phyloP scores from a whole-genome alignment of 2,797 vertebrate species.

The Pangasius djambal region DNA sequence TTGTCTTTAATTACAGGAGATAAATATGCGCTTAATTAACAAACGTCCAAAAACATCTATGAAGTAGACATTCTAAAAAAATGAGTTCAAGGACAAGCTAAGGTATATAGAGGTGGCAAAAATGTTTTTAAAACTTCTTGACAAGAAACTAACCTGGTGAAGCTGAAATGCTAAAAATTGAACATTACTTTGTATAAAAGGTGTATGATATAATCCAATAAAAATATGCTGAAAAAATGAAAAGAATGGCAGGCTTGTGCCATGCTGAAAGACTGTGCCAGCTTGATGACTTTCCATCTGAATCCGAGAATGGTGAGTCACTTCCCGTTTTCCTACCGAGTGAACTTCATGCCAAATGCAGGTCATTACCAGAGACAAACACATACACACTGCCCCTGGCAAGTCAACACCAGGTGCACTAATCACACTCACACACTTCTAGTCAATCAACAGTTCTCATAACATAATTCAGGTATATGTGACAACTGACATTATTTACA shows the following conservation, averaged over 20 bases:
- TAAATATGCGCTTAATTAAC: neutral
- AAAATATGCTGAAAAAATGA: neutral
- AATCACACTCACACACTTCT: slow-evolving; percentile 23
- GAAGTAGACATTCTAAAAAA: neutral
- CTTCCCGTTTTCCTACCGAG: slow-evolving; percentile 52
- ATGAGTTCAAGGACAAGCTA: neutral
- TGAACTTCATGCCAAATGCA: slow-evolving; percentile 46
- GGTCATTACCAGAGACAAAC: slow-evolving; percentile 35
- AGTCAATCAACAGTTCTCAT: neutral
- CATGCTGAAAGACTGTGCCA: slow-evolving; percentile 45
- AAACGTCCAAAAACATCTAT: neutral
- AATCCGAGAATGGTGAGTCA: slow-evolving; percentile 43
- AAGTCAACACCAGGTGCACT: slow-evolving; percentile 15
- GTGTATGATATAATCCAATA: neutral
- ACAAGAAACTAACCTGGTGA: slow-evolving; percentile 1
- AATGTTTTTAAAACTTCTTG: neutral
- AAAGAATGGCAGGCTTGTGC: slow-evolving; percentile 8
- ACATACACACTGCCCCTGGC: neutral
- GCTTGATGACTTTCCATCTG: slow-evolving; percentile 49
- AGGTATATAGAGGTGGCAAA: neutral
- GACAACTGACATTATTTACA: neutral
- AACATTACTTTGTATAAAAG: neutral
- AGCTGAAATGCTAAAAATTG: neutral
- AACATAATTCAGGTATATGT: neutral
- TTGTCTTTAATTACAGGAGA: neutral